Base-by-base conservation (phyloP, 2,113 vertebrate species). In the Phalacrocorax pelagicus region DNA sequence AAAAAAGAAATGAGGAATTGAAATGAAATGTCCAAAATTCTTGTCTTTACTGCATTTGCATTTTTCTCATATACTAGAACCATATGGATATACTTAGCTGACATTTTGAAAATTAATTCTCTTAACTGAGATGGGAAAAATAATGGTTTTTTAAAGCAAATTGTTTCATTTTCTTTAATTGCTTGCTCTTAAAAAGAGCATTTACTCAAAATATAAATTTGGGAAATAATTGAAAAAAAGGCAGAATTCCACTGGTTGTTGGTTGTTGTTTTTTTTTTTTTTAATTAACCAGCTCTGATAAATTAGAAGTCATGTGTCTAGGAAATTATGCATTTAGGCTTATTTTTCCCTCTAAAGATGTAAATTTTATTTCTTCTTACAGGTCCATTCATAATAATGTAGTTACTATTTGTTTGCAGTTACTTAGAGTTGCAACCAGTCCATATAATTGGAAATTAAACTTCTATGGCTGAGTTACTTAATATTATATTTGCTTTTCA, bases 381-480 rank as follows among this genome's bases (percentile, higher is more conserved):
- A 71, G 13, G 6, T 46, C 12, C 6, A 3, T 63, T 78, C 8
- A 15, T 21, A n/a, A 38, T 23, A 58, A 69, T 0, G 1, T 15
- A 72, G 34, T 49, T 91, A 42, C 7, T 34, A 6, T 36, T 10
- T 3, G 12, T 44, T 74, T 74, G 34, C 20, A 9, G 24, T 73
- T 80, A 44, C 0, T 0, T 10, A 5, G 32, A 20, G 6, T 42
- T 47, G 12, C 67, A 67, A n/a, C 5, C 7, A 22, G 29, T 46
- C 42, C 19, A 4, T 59, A 12, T 57, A 46, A 17, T 1, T 77
- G 54, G 18, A 80, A 86, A 34, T 40, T 40, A 47, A 65, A 44
- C 19, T 65, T 30, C 44, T 40, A 0, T 15, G 15, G 21, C 12
- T 29, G 12, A 55, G 20, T 62, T 59, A 47, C 6, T 83, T 65